Percentiles rank a stretch among this genome's conserved stretches.
Evolutionary conservation across 2,113 vertebrate species (phyloP).

Genomic region (Rhynchomys soricoides): DNA sequence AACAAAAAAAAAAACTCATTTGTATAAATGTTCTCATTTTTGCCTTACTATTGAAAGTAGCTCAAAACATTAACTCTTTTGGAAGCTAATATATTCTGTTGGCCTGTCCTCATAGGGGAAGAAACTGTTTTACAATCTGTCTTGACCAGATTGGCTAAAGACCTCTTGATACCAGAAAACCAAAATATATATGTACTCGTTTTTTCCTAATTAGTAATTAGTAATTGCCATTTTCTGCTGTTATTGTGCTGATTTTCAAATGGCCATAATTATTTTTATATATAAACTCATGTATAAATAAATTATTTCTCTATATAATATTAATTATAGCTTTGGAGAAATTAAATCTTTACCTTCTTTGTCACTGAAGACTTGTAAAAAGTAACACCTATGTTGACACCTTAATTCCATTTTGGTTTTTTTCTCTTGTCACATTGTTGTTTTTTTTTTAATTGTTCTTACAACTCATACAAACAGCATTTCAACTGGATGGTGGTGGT

Average conservation of each 20-base stretch:
- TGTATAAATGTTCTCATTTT: slow-evolving; percentile 59
- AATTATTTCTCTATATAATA: slow-evolving; percentile 16
- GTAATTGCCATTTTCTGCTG: neutral
- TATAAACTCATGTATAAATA: slow-evolving; percentile 38
- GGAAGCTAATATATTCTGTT: slow-evolving; percentile 15
- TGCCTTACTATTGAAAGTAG: slow-evolving; percentile 55
- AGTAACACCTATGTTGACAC: neutral
- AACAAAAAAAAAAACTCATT: neutral
- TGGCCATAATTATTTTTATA: slow-evolving; percentile 46
- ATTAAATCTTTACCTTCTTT: slow-evolving; percentile 47
- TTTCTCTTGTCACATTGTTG: slow-evolving; percentile 29
- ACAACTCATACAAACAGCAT: neutral
- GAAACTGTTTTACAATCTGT: neutral
- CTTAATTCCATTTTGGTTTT: neutral
- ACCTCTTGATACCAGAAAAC: slow-evolving; percentile 3
- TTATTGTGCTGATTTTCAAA: slow-evolving; percentile 46
- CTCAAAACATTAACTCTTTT: slow-evolving; percentile 53
- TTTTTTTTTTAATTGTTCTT: slow-evolving; percentile 51
- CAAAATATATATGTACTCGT: neutral
- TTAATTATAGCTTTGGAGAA: slow-evolving; percentile 46
- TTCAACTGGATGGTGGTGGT: too few species aligned
- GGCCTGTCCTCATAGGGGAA: neutral
- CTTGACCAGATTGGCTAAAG: slow-evolving; percentile 47
- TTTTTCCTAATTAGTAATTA: slow-evolving; percentile 43
- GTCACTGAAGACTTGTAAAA: neutral